These are phyloP conservation scores for Asteroscopus sphinx DNA, from an alignment of 2,888 invertebrate species.

Conservation along the genomic window DNA sequence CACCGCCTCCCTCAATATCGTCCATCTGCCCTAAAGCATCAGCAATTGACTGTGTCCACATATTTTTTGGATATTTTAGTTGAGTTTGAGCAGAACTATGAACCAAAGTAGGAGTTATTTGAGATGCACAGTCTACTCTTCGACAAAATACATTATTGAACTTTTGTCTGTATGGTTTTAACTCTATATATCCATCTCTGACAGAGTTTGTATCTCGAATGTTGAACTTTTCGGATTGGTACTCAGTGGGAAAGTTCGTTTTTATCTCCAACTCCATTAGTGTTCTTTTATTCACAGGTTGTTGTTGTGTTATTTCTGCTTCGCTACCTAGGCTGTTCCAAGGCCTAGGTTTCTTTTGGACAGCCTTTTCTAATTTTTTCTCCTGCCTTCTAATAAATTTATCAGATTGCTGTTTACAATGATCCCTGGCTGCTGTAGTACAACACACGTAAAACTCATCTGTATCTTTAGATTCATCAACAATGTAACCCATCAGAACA, in stretches of 20 bases:
- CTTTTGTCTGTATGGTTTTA: constrained; percentile 89
- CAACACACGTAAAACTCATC: constrained; percentile 93
- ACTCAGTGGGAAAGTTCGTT: constrained; percentile 89
- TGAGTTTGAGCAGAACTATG: constrained; percentile 91
- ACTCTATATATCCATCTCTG: constrained; percentile 92
- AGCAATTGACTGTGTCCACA: constrained; percentile 91
- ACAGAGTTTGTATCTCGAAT: constrained; percentile 89
- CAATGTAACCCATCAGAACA: constrained; percentile 92
- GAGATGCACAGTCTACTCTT: constrained; percentile 89
- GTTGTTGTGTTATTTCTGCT: constrained; percentile 89
- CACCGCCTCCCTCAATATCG: constrained; percentile 72
- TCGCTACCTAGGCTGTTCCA: constrained; percentile 92
- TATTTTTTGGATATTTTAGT: constrained; percentile 92
- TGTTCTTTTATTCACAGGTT: constrained; percentile 88
- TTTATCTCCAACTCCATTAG: constrained; percentile 92
- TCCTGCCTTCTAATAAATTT: constrained; percentile 89
- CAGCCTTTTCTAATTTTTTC: constrained; percentile 88
- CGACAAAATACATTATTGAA: constrained; percentile 89
- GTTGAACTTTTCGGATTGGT: constrained; percentile 83
- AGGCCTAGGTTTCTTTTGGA: constrained; percentile 87
- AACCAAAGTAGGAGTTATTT: constrained; percentile 87
- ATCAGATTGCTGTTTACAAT: constrained; percentile 85
- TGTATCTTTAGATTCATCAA: constrained; percentile 89
- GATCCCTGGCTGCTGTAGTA: constrained; percentile 88
- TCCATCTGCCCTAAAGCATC: constrained; percentile 73